Conservation (phyloP, 2,113 vertebrate genomes). For the Oryzias celebensis region DNA sequence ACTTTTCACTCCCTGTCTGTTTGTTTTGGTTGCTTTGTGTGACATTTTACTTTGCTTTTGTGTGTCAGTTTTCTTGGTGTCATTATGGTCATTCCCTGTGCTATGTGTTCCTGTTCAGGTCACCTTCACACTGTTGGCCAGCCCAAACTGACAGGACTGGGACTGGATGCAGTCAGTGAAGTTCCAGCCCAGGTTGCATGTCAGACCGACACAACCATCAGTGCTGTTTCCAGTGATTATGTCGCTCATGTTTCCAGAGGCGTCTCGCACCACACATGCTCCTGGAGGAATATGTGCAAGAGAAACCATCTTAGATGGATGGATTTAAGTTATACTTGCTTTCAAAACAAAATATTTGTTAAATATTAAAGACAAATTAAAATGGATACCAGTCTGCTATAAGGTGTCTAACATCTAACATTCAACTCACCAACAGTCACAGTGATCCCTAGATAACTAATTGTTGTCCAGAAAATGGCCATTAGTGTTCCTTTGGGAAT, state of each 20-base stretch:
- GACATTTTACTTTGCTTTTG: too few relatives aligned
- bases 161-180: slow-evolving; percentile 67
- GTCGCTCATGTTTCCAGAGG: slow-evolving; percentile 72
- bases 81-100: too few relatives aligned
- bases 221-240: slow-evolving; percentile 54
- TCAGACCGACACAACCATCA: slow-evolving; percentile 58
- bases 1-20: too few relatives aligned
- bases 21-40: too few relatives aligned
- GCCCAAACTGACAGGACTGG: slow-evolving; percentile 59
- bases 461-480: slow-evolving; percentile 74
- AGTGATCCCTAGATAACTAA: slow-evolving; percentile 71
- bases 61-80: too few relatives aligned
- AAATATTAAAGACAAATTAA: neutral
- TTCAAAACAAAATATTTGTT: too few relatives aligned
- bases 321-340: too few relatives aligned
- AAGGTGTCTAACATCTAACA: neutral
- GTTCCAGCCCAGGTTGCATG: slow-evolving; percentile 75
- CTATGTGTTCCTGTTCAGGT: neutral
- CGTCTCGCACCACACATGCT: slow-evolving; percentile 69
- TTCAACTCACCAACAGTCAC: slow-evolving; percentile 62
- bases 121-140: slow-evolving; percentile 72
- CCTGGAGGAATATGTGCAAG: slow-evolving; percentile 35
- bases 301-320: too few relatives aligned
- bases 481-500: slow-evolving; percentile 75
- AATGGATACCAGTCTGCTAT: neutral